A percentile compares a stretch with the other conserved stretches of the same genome.
Evolutionary conservation across 2,113 vertebrate genomes (phyloP).

Genomic region (Stictonetta naevosa): DNA sequence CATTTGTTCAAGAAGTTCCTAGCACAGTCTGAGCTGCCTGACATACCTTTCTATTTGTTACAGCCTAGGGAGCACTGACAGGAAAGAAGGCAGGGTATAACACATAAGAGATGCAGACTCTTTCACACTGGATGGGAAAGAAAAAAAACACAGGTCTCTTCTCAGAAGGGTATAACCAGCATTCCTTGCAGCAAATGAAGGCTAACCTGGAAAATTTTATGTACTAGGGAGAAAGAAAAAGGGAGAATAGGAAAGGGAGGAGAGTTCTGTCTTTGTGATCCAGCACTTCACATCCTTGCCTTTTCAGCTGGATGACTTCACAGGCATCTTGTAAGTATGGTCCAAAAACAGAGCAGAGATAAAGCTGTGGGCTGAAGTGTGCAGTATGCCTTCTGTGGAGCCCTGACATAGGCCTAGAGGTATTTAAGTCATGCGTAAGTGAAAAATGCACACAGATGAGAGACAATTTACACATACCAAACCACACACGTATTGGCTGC

Average conservation of each 20-base stretch:
- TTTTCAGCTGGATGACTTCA: slow-evolving; percentile 35
- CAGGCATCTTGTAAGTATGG: slow-evolving; percentile 19
- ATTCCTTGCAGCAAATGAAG: not conserved
- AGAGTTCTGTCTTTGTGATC: not conserved
- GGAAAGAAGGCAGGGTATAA: not conserved
- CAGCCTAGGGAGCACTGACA: not conserved
- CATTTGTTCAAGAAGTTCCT: not conserved
- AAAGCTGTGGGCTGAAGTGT: not conserved
- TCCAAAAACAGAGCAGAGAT: slow-evolving; percentile 57
- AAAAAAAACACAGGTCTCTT: not conserved
- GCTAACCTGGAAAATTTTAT: not conserved
- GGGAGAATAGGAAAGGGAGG: not conserved
- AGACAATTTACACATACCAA: not conserved
- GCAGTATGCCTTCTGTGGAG: not conserved
- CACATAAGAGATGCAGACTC: not conserved
- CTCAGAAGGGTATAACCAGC: not conserved
- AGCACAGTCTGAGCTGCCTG: not conserved
- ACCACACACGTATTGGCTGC: too few relatives aligned
- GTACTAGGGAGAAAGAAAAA: not conserved
- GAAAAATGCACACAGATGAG: not conserved
- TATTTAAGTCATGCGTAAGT: not conserved
- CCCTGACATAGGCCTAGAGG: not conserved
- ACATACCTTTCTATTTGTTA: not conserved
- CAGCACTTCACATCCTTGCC: not conserved
- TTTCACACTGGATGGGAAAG: not conserved